Conservation (phyloP, 1,140 invertebrate species). For the Bombyx mori region DNA sequence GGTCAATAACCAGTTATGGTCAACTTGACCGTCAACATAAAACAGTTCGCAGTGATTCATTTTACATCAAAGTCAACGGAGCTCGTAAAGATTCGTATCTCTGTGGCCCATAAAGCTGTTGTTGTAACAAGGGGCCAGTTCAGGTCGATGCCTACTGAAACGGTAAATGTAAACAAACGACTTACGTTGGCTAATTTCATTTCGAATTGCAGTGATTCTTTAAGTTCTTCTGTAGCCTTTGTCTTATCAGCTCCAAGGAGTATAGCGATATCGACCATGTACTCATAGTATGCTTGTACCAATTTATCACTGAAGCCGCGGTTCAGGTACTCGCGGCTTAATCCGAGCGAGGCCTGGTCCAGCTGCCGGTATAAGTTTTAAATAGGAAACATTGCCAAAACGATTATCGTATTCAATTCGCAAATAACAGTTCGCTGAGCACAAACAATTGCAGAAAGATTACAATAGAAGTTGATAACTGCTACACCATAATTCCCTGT, state of each 20-base stretch:
- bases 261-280: conserved; percentile 90
- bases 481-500: conserved; percentile 1
- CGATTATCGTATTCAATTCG: conserved; percentile 9
- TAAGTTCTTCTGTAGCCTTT: conserved; percentile 81
- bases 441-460: conserved; percentile 5
- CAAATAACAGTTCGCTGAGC: conserved; percentile 12
- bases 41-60: conserved; percentile 18
- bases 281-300: conserved; percentile 84
- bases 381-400: background rate
- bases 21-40: conserved; percentile 9
- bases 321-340: conserved; percentile 90
- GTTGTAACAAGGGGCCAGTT: conserved; percentile 15
- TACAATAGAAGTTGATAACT: background rate
- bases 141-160: conserved; percentile 3
- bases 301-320: conserved; percentile 86
- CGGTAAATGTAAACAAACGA: conserved; percentile 16
- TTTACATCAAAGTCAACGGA: conserved; percentile 25
- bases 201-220: conserved; percentile 91
- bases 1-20: conserved; percentile 9
- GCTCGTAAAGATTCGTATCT: conserved; percentile 23
- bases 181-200: conserved; percentile 93
- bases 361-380: conserved; percentile 73
- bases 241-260: conserved; percentile 86
- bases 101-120: conserved; percentile 24
- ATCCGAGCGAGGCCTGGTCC: conserved; percentile 91